Conservation (phyloP, 2,888 invertebrate species). For the Cheilosia scutellata region DNA sequence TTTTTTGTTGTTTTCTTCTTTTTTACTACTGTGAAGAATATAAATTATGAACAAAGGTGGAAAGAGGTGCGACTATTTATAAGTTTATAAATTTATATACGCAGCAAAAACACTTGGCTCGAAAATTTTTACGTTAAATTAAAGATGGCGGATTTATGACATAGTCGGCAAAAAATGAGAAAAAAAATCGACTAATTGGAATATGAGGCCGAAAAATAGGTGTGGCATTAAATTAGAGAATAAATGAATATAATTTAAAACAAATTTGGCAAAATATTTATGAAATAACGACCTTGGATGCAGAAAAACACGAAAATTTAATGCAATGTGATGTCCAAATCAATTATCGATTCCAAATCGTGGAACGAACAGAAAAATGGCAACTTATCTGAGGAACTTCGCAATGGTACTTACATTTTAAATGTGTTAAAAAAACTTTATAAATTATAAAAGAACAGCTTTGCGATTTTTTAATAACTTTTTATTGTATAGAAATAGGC, state of each 20-base stretch:
- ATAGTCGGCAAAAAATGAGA: conserved; percentile 11
- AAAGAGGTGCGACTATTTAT: conserved; percentile 17
- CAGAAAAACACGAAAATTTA: too few species aligned
- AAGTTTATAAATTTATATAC: conserved; percentile 1
- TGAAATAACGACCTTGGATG: too few species aligned
- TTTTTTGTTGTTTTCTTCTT: conserved; percentile 44
- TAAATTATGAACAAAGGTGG: conserved; percentile 16
- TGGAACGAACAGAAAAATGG: too few species aligned
- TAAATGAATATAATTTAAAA: neutral
- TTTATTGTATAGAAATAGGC: neutral
- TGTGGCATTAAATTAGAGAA: neutral
- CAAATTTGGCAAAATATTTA: too few species aligned
- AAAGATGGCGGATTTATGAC: conserved; percentile 56
- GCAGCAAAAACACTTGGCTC: neutral
- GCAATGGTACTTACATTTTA: conserved; percentile 21
- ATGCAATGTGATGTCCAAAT: too few species aligned
- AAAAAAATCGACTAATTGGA: neutral
- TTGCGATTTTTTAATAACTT: neutral
- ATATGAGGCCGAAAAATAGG: neutral
- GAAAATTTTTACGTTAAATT: neutral
- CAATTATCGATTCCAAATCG: too few species aligned
- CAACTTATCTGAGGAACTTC: neutral
- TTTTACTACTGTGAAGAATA: conserved; percentile 34
- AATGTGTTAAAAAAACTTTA: neutral
- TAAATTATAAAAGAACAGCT: neutral